phyloP scores from a whole-genome alignment of 2,888 invertebrate species.

The Neuroscelio doddi region DNA sequence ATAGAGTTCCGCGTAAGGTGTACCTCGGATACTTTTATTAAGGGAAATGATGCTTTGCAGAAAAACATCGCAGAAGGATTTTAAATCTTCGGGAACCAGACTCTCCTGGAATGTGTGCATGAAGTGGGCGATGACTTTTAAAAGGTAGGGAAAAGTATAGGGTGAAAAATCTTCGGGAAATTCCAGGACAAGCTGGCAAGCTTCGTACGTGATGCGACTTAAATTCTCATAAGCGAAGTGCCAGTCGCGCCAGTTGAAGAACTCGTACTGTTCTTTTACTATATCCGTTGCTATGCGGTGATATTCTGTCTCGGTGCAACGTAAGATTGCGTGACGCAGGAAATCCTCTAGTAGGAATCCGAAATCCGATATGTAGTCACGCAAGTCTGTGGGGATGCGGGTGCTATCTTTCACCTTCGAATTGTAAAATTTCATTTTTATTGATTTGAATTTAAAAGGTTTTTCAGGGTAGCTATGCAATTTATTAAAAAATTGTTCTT shows the following conservation, averaged over 20 bases:
- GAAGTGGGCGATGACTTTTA: no score
- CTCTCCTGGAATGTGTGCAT: conserved; percentile 7
- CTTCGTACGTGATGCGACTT: conserved; percentile 55
- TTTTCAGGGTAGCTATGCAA: no score
- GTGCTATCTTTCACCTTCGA: conserved; percentile 34
- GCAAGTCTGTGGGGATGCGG: conserved; percentile 27
- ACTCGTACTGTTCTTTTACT: conserved; percentile 35
- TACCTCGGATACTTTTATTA: not conserved
- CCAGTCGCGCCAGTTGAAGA: conserved; percentile 51
- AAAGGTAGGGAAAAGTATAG: conserved; percentile 53
- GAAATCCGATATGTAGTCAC: conserved; percentile 27
- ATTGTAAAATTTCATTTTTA: not conserved
- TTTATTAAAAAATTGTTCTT: no score
- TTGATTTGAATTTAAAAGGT: no score
- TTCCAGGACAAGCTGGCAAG: conserved; percentile 55
- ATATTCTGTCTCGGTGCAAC: conserved; percentile 56
- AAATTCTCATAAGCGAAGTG: conserved; percentile 53
- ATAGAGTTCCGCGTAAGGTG: conserved; percentile 6
- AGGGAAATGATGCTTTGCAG: not conserved
- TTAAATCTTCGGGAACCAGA: conserved; percentile 2
- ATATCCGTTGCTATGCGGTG: conserved; percentile 45
- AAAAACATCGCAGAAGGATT: conserved; percentile 3
- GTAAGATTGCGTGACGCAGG: conserved; percentile 57
- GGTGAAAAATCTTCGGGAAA: conserved; percentile 48
- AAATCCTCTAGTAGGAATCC: conserved; percentile 51